A percentile compares a stretch with the other conserved stretches of the same genome.
Conservation (phyloP, 1,140 invertebrate genomes). For the Brachionus rubens region DNA sequence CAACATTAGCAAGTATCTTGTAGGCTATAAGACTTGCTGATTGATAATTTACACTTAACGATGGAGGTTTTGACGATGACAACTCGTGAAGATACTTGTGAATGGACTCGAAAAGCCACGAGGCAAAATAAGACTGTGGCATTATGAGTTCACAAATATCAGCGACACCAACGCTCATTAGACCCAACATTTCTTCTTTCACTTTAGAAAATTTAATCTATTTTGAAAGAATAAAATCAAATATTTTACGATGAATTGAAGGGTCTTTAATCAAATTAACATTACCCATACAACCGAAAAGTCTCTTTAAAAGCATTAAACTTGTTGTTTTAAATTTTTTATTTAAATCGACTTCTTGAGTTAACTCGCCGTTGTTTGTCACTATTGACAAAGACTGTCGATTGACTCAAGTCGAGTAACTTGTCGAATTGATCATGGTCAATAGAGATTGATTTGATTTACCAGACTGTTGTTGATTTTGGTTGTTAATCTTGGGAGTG, state of each 20-base stretch:
- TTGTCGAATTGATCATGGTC: not conserved
- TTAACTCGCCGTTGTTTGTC: not conserved
- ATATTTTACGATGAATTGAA: constrained; percentile 81
- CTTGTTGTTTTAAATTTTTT: constrained; percentile 54
- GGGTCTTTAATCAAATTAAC: constrained; percentile 83
- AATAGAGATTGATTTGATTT: constrained; percentile 35
- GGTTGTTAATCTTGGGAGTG: not conserved
- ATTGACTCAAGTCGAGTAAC: not conserved
- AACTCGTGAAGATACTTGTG: constrained; percentile 52
- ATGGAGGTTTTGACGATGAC: constrained; percentile 68
- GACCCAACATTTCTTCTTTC: not conserved
- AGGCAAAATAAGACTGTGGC: constrained; percentile 53
- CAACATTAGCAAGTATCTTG: constrained; percentile 72
- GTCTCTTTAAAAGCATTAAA: constrained; percentile 86
- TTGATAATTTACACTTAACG: constrained; percentile 61
- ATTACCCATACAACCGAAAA: constrained; percentile 88
- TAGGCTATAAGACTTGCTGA: constrained; percentile 75
- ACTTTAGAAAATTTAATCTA: constrained; percentile 70
- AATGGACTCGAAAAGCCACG: constrained; percentile 58
- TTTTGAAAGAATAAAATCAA: constrained; percentile 85
- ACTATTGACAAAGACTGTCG: not conserved
- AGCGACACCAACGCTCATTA: not conserved
- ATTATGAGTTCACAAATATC: constrained; percentile 52
- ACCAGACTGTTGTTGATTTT: not conserved
- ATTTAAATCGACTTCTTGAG: not conserved